Evolutionary conservation across 2,888 invertebrate genomes (phyloP).

Genomic region (Drosophila mercatorum): DNA sequence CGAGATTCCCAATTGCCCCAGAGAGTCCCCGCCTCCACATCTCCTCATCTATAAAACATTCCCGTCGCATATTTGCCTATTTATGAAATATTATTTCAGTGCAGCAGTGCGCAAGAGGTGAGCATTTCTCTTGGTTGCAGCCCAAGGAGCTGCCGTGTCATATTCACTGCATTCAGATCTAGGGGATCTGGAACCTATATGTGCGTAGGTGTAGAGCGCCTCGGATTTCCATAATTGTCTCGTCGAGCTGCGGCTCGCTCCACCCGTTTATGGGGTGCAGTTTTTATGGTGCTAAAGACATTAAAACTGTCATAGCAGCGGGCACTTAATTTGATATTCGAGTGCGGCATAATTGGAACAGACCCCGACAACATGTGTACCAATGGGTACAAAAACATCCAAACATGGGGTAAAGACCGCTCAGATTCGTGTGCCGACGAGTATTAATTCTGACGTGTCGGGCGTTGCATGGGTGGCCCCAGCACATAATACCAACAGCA

Average conservation of each 20-base stretch:
- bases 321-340: slow-evolving; percentile 80
- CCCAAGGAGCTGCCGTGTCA: slow-evolving; percentile 60
- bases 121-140: slow-evolving; percentile 41
- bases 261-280: slow-evolving; percentile 56
- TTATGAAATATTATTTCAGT: slow-evolving; percentile 68
- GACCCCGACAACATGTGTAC: slow-evolving; percentile 62
- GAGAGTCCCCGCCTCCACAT: not conserved
- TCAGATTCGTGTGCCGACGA: slow-evolving; percentile 31
- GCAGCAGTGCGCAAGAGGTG: slow-evolving; percentile 30
- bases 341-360: slow-evolving; percentile 74
- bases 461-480: slow-evolving; percentile 61
- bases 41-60: not conserved
- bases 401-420: slow-evolving; percentile 34
- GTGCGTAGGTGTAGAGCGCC: slow-evolving; percentile 56
- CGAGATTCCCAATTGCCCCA: slow-evolving; percentile 20
- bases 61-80: slow-evolving; percentile 62
- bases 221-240: slow-evolving; percentile 65
- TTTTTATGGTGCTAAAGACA: slow-evolving; percentile 75
- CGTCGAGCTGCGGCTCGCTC: slow-evolving; percentile 20
- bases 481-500: slow-evolving; percentile 2
- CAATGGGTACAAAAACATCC: slow-evolving; percentile 36
- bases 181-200: not conserved
- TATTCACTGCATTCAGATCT: slow-evolving; percentile 25
- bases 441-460: slow-evolving; percentile 66
- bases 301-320: slow-evolving; percentile 80